Evolutionary conservation across 2,113 vertebrate species (phyloP), one percentile per base, ranked within the genome.

Genomic region (Fukomys damarensis): DNA sequence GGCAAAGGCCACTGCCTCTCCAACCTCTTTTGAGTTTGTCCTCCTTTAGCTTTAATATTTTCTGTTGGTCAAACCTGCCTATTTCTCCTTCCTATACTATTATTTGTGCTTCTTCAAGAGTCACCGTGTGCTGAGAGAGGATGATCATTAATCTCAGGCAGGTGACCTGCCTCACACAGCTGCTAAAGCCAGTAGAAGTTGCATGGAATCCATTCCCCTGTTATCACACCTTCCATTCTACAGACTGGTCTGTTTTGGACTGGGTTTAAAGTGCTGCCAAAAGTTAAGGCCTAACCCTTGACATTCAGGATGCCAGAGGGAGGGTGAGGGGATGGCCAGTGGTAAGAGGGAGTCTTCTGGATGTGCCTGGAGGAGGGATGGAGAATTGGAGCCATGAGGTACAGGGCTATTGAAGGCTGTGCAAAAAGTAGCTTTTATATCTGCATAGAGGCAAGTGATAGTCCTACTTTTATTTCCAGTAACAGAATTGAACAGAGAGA

Each of bases 381-480:
- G 32, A 74, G 41, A 91, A 86, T 43, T 56, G 5, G 43, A 74
- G n/a, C 52, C 58, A 20, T 56, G 32, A 59, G 7, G 38, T 17
- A 16, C 28, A 81, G 54, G 14, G 30, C 6, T 65, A 76, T 4
- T 38, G 38, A 52, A 13, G 20, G 26, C 30, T 70, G 4, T 5
- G 49, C 28, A 77, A 38, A 89, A 96, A 89, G 17, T 56, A 92
- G 20, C 43, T 56, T 70, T 91, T 63, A 89, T 12, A 16, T 89
- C 92, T 93, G 26, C 19, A 28, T 5, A 91, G 52, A 89, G 4
- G 46, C 81, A 24, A 96, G 61, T 11, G 11, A 79, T 8, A 70
- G 43, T 95, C 38, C 63, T 32, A 28, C 22, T 97, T 97, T 97
- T 97, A 97, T 98, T 98, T 96, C 77, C 28, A 94, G 11, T 41